Evolutionary conservation across 2,797 vertebrate species (phyloP), one percentile per base, ranked within the genome.

Genomic region (Numenius phaeopus): DNA sequence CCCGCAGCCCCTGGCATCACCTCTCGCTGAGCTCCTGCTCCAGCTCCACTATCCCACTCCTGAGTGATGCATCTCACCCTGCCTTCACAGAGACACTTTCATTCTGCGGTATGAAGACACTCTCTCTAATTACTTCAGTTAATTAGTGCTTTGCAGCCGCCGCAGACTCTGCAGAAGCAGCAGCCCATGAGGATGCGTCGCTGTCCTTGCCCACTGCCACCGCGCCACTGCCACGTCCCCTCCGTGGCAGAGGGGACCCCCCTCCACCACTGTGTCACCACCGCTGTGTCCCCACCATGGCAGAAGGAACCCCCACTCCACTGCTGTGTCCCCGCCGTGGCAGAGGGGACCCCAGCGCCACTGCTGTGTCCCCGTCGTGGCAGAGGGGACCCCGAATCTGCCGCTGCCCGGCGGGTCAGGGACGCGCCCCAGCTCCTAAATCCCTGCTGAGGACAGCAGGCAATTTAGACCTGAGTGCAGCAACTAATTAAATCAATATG

Each of bases 401-500:
- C 64, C 5, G 0, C 89, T 21, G 62, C 94, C 82, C 88, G 5
- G 94, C 22, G 18, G 97, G 98, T 97, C 98, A 97, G 76, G 95
- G 66, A 90, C 64, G 89, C 40, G 73, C 95, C 96, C 95, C 54
- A 57, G 90, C 73, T 89, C 95, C 97, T 67, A 72, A 96, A 96
- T 97, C 97, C 98, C 98, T 91, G 98, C 98, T 98, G 98, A 98
- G 98, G 98, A 98, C 98, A 98, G 98, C 98, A 98, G 98, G 98
- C 99, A 99, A 99, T 99, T 98, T 98, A 98, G 98, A 98, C 98
- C 98, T 97, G 98, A 98, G 98, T 98, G 98, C 98, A 98, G 98
- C 98, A 98, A 98, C 98, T 99, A 99, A 99, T 99, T 99, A 99
- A 99, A 99, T 99, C 99, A 99, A 99, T 99, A 99, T 98, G 98